Evolutionary conservation across 2,797 vertebrate genomes (phyloP).

Genomic region (Trichosurus vulpecula): DNA sequence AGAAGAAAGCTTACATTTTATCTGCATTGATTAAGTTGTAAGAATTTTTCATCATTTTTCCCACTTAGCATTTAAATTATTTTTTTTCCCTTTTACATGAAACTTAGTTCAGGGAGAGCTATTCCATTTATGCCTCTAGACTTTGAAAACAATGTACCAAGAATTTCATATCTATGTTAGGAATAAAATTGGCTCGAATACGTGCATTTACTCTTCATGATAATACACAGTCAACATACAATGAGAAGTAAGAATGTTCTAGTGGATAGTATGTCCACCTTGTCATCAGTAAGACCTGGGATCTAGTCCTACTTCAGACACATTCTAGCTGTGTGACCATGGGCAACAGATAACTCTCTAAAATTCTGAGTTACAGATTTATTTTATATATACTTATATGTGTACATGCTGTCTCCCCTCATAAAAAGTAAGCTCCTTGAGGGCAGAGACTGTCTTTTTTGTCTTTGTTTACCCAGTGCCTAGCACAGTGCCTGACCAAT

Average conservation of each 20-base stretch:
- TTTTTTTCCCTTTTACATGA: not conserved
- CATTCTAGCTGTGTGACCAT: not conserved
- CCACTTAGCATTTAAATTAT: not conserved
- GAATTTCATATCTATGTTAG: not conserved
- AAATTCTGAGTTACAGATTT: not conserved
- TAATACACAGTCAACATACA: not conserved
- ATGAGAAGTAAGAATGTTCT: not conserved
- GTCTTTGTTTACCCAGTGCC: not conserved
- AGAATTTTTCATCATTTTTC: not conserved
- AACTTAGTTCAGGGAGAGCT: not conserved
- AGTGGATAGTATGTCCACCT: not conserved
- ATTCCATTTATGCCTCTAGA: not conserved
- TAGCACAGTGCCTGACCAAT: not conserved
- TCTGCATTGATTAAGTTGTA: not conserved
- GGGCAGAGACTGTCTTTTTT: not conserved
- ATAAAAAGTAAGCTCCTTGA: not conserved
- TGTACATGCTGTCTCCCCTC: not conserved
- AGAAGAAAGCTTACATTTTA: not conserved
- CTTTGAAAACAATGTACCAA: not conserved
- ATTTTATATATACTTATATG: not conserved
- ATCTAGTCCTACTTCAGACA: not conserved
- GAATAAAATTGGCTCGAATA: not conserved
- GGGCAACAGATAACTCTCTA: not conserved
- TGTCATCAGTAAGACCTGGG: not conserved
- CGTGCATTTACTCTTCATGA: not conserved